Base-by-base conservation (phyloP, 2,888 invertebrate genomes). In the Dascillus cervinus region DNA sequence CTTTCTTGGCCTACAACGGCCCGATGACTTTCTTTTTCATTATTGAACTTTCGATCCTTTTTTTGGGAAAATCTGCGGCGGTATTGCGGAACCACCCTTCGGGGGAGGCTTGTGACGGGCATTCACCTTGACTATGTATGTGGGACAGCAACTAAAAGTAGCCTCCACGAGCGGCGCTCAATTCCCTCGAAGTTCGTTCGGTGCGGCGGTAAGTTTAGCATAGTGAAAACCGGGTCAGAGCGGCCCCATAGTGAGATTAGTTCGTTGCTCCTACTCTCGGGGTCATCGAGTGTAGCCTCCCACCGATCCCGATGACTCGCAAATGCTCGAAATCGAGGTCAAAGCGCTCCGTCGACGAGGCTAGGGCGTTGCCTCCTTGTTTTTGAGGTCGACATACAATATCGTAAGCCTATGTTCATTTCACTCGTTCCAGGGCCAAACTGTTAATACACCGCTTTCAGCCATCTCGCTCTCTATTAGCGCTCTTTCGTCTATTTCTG, bases 351-450 rank as follows among this genome's bases (percentile, higher is more conserved):
- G 43, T 50, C 10, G 11, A 13, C 22, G 58, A 64, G 63, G 54
- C 47, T 57, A 64, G 65, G 60, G 51, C 62, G 59, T 60, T 64
- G 64, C 55, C 63, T 63, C 49, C 46, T 48, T 44, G 49, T 53
- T 64, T 64, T 64, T 66, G 64, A 66, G 66, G 65, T 64, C 64
- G 62, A 48, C 51, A 43, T 41, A 49, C 35, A 39, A 32, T 39
- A 36, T 34, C 34, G 38, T 34, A 39, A 39, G 38, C 38, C 26
- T 37, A 37, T 38, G 28, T 21, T 21, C 28, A 28, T 39, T 34
- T 39, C 38, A 39, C 38, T 39, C 28, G 24, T 29, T 39, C 38
- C 34, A 39, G 29, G 38, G 34, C 28, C 38, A 38, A 9, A n/a
- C 17, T 24, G 24, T 34, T 28, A 34, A 34, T 31, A 34, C 12